Evolutionary conservation across 2,113 vertebrate species (phyloP).

Genomic region (Passer montanus): DNA sequence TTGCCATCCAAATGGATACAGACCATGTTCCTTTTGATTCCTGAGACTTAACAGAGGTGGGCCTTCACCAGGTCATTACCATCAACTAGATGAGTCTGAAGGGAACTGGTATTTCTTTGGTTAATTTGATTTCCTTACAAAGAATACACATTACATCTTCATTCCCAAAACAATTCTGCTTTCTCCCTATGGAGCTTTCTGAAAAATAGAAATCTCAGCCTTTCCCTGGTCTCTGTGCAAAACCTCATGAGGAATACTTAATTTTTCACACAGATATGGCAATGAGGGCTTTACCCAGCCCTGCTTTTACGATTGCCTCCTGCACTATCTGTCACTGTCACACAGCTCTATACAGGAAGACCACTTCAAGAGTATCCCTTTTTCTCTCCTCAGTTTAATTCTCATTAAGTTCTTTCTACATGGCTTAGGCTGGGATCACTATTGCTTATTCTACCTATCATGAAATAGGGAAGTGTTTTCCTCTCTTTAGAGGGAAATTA

Average conservation of each 20-base stretch:
- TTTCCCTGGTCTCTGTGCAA: not conserved
- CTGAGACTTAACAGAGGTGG: not conserved
- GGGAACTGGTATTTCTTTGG: not conserved
- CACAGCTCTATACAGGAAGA: not conserved
- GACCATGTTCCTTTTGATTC: not conserved
- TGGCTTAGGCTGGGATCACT: not conserved
- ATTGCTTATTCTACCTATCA: not conserved
- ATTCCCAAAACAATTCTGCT: rapidly evolving
- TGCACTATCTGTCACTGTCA: not conserved
- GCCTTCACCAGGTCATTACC: not conserved
- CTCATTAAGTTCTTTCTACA: not conserved
- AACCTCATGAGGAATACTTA: not conserved
- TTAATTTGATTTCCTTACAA: not conserved
- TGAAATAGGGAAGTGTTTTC: not conserved
- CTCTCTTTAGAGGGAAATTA: not conserved
- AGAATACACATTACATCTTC: not conserved
- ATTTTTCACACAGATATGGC: not conserved
- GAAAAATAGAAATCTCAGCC: not conserved
- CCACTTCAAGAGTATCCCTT: not conserved
- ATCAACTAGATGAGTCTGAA: not conserved
- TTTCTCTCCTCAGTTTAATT: not conserved
- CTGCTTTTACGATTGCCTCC: not conserved
- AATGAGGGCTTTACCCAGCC: not conserved
- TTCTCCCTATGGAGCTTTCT: not conserved
- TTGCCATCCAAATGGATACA: not conserved